Evolutionary conservation across 2,113 vertebrate genomes (phyloP).

Genomic region (Tachuris rubrigastra): DNA sequence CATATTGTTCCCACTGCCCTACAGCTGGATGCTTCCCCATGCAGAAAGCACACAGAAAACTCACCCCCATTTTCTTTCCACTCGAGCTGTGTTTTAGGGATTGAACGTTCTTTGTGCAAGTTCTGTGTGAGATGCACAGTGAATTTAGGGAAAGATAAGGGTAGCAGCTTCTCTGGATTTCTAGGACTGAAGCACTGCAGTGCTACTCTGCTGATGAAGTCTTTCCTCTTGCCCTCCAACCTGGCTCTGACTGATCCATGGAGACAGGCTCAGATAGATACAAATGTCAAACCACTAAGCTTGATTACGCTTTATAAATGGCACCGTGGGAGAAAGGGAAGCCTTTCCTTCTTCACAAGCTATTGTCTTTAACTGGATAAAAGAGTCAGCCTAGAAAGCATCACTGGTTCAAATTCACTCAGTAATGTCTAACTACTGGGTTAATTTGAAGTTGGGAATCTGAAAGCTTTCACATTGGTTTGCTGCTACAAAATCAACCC

Average conservation of each 20-base stretch:
- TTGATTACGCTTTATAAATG: neutral
- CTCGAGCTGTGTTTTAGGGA: neutral
- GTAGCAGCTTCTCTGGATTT: neutral
- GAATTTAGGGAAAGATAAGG: neutral
- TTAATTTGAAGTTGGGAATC: neutral
- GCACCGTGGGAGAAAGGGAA: neutral
- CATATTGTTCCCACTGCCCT: neutral
- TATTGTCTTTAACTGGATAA: neutral
- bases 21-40: neutral
- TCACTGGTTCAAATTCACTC: neutral
- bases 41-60: neutral
- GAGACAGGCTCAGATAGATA: neutral
- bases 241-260: neutral
- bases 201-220: neutral
- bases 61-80: neutral
- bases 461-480: slow-evolving; percentile 4
- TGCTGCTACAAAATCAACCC: slow-evolving; percentile 5
- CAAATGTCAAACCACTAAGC: slow-evolving; percentile 13
- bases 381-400: neutral
- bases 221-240: neutral
- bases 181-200: neutral
- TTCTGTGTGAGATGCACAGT: neutral
- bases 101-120: neutral
- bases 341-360: neutral
- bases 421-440: neutral